Evolutionary conservation across 2,113 vertebrate species (phyloP).

Genomic region (Tylochromis polylepis): DNA sequence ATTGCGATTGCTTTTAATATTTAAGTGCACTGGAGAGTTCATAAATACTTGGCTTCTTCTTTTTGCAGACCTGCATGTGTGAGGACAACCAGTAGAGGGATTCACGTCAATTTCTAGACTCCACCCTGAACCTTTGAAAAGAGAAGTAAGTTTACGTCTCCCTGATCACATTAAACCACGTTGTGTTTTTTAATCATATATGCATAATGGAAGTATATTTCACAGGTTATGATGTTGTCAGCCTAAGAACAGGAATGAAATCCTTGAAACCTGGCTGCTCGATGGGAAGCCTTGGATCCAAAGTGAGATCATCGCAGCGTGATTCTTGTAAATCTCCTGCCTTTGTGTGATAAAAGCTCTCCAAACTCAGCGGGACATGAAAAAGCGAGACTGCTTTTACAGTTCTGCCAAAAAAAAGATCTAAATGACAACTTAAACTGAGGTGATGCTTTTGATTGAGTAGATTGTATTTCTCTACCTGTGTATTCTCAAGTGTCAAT

Average conservation of each 20-base stretch:
- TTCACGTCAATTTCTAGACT: fast-evolving
- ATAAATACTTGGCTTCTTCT: not conserved
- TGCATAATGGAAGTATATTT: not conserved
- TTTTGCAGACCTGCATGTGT: not conserved
- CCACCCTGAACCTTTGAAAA: not conserved
- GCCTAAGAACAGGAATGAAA: not conserved
- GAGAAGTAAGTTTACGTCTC: not conserved
- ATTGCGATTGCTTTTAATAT: too few species aligned
- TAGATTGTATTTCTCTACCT: fast-evolving
- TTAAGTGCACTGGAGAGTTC: not conserved
- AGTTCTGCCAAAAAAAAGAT: not conserved
- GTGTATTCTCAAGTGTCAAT: not conserved
- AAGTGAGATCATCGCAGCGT: too few species aligned
- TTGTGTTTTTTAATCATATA: not conserved
- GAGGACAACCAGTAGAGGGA: fast-evolving
- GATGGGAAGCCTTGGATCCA: not conserved
- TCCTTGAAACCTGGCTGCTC: not conserved
- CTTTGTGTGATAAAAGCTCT: too few species aligned
- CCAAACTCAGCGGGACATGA: not conserved
- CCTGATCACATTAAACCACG: not conserved
- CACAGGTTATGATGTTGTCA: not conserved
- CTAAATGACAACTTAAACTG: not conserved
- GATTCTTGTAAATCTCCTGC: not conserved
- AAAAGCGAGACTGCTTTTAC: not conserved
- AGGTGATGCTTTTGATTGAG: not conserved